A percentile compares a stretch with the other conserved stretches of the same genome.
Evolutionary conservation across 2,113 vertebrate species (phyloP).

Genomic region (Neogale vison): DNA sequence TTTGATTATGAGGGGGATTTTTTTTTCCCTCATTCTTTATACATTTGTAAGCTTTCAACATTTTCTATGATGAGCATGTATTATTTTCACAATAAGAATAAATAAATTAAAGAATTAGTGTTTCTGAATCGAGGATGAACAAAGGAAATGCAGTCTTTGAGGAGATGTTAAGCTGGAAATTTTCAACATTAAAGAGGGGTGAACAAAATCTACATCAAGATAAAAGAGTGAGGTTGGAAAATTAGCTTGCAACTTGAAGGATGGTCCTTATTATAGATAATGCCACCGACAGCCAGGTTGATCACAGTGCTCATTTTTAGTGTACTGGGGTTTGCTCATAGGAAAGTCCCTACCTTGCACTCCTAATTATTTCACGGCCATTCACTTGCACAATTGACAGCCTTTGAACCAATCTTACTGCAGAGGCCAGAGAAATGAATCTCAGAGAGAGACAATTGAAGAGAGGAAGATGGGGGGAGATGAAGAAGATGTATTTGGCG

Average conservation of each 20-base stretch:
- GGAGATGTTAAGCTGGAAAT: conserved; percentile 42
- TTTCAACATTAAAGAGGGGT: conserved; percentile 32
- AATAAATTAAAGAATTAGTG: conserved; percentile 43
- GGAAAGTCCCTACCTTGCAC: neutral
- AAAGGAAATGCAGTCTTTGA: conserved; percentile 43
- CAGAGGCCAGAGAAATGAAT: neutral
- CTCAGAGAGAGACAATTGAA: neutral
- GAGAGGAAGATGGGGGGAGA: neutral
- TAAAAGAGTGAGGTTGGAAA: conserved; percentile 43
- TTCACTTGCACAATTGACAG: neutral
- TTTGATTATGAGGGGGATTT: neutral
- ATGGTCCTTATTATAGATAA: conserved; percentile 23
- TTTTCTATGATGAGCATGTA: neutral
- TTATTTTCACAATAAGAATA: conserved; percentile 43
- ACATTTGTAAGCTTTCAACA: conserved; percentile 4
- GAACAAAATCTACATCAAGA: neutral
- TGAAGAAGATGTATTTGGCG: neutral
- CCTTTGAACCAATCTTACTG: neutral
- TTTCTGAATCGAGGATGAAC: conserved; percentile 53
- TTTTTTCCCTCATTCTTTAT: neutral
- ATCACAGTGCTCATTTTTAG: neutral
- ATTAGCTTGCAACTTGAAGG: conserved; percentile 27
- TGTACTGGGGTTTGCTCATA: neutral
- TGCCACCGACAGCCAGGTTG: neutral
- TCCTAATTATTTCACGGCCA: neutral